Percentiles rank a stretch among this genome's conserved stretches.
Conservation (phyloP, 2,113 vertebrate species). For the mouse (Mus musculus) region DNA sequence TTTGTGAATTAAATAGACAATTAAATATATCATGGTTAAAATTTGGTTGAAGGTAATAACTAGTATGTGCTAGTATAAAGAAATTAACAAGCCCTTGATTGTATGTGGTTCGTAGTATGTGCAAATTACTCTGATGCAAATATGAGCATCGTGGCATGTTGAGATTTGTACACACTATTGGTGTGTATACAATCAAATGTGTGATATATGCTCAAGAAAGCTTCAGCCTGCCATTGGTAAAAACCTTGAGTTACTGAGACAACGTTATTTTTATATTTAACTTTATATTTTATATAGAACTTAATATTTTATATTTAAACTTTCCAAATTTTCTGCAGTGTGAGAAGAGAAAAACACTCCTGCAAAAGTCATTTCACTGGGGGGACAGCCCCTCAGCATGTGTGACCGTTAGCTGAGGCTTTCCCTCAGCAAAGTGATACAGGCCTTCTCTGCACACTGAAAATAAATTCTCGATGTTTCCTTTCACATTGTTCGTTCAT, state of each 20-base stretch:
- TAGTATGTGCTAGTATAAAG: background rate
- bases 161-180: background rate
- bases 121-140: background rate
- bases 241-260: background rate
- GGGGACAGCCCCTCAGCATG: background rate
- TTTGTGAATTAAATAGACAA: background rate
- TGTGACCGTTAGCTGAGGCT: background rate
- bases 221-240: background rate
- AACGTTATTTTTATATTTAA: slow-evolving; percentile 6
- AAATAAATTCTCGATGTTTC: background rate
- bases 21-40: background rate
- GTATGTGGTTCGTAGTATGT: background rate
- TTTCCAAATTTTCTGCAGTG: background rate
- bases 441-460: background rate
- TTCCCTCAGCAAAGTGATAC: background rate
- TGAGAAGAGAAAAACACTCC: background rate
- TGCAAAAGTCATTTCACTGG: background rate
- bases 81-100: background rate
- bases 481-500: background rate
- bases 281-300: too few relatives aligned
- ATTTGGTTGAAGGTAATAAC: background rate
- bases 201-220: background rate
- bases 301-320: background rate
- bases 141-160: background rate
- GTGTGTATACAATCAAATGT: background rate